These are phyloP conservation scores for Harpagifer antarcticus DNA, from an alignment of 2,797 vertebrate genomes.

Conservation along the genomic window DNA sequence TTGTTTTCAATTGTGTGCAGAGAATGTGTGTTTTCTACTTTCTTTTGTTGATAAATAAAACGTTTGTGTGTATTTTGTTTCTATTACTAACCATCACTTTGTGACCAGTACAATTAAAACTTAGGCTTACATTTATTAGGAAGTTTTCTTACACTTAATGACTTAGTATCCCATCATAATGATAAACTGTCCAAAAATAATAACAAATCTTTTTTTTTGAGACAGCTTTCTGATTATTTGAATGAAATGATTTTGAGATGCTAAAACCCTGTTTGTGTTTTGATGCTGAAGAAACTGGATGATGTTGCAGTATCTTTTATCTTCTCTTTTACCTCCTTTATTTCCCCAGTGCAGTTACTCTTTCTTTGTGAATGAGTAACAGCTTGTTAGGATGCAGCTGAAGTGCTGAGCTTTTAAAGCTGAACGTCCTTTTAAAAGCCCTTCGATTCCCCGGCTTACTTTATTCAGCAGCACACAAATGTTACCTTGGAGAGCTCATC, in stretches of 20 bases:
- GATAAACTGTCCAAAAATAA: no score
- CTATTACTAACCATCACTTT: not conserved
- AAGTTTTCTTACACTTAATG: no score
- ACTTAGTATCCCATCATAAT: no score
- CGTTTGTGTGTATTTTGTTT: not conserved
- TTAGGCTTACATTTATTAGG: no score
- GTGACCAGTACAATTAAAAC: not conserved
- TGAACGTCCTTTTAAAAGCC: conserved; percentile 56
- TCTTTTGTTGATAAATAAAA: not conserved
- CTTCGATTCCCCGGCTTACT: conserved; percentile 49
- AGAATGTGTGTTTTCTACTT: not conserved
- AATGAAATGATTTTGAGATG: no score
- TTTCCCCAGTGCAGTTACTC: conserved; percentile 8
- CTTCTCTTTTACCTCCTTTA: not conserved
- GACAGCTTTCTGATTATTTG: no score
- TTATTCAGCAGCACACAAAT: conserved; percentile 30
- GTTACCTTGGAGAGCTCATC: not conserved
- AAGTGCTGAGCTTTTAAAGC: conserved; percentile 74
- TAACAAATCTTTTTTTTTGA: no score
- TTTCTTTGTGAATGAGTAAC: conserved; percentile 22
- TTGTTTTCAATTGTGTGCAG: not conserved
- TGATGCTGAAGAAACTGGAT: not conserved
- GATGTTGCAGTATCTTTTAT: not conserved
- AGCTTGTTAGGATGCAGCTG: conserved; percentile 60
- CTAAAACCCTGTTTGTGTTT: not conserved